Base-by-base conservation (phyloP, 2,888 invertebrate genomes). In the Euproctis similis region DNA sequence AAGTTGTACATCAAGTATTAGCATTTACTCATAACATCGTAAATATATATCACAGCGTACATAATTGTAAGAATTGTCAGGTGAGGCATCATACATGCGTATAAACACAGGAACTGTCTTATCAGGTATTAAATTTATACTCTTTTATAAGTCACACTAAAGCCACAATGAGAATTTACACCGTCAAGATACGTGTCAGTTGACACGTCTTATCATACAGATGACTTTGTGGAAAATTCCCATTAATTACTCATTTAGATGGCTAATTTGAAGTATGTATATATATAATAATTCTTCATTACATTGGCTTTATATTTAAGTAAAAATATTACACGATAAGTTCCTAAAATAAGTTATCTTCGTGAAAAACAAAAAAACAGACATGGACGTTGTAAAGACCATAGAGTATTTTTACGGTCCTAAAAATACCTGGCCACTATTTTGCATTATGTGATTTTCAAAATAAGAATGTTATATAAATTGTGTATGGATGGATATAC, bases 141-240 rank as follows among this genome's bases (percentile, higher is more conserved):
- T 23, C 24, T 24, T 20, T 19, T 24, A 19, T 33, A 32, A 31
- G 23, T 16, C 30, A 8, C 17, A 23, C 32, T 27, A 32, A 30
- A 36, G 30, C 11, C 25, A 20, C 34, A 32, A 42, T n/a, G 41
- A 42, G 49, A 39, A 36, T 28, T 27, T 37, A 34, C 28, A 31
- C 28, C 34, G 39, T 37, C 36, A 33, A 39, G 34, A 45, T 42
- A 49, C 42, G 29, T 36, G 6, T 6, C 14, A 42, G 13, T 21
- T 39, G 50, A 39, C 46, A 46, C 12, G 17, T 22, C 21, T 46
- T 49, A 50, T 49, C 49, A 14, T 21, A 21, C 21, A 6, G 9
- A 13, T 12, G 20, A 12, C 26, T 36, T 43, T 35, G 39, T 61
- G 72, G 74, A 73, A 73, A 63, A 56, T 71, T 69, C 56, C 60